Conservation (phyloP, 1,140 invertebrate genomes). For the Penaeus japonicus region DNA sequence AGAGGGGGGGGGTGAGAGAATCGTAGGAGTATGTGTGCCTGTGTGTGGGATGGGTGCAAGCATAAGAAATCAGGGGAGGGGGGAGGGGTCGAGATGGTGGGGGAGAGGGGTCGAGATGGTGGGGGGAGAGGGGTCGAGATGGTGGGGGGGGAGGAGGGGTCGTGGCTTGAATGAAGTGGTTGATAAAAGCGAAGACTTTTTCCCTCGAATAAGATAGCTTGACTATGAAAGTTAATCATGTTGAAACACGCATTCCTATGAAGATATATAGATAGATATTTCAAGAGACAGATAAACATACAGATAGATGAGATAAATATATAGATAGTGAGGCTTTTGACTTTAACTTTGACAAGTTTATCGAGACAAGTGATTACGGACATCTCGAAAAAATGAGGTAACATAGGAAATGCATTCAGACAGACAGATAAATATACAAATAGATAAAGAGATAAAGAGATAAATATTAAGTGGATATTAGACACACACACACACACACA, state of each 20-base stretch:
- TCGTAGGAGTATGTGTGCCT: background rate
- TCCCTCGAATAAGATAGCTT: no score
- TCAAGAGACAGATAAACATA: background rate
- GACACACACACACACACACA: background rate
- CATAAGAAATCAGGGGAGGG: no score
- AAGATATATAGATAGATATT: background rate
- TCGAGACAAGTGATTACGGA: background rate
- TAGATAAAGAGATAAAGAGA: background rate
- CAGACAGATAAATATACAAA: background rate
- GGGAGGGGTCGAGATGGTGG: no score
- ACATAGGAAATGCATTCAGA: background rate
- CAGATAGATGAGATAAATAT: slow-evolving; percentile 20
- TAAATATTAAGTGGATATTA: background rate
- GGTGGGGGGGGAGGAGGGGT: no score
- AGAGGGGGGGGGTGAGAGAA: background rate
- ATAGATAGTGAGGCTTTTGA: background rate
- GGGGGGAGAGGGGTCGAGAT: no score
- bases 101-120: no score
- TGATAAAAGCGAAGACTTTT: no score
- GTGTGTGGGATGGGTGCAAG: background rate
- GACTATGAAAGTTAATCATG: no score
- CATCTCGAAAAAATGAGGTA: background rate
- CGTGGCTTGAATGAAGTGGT: no score
- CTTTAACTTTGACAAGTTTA: no score
- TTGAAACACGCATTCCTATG: no score